Base-by-base conservation (phyloP, 2,888 invertebrate species). In the Chaitophorus viminalis region DNA sequence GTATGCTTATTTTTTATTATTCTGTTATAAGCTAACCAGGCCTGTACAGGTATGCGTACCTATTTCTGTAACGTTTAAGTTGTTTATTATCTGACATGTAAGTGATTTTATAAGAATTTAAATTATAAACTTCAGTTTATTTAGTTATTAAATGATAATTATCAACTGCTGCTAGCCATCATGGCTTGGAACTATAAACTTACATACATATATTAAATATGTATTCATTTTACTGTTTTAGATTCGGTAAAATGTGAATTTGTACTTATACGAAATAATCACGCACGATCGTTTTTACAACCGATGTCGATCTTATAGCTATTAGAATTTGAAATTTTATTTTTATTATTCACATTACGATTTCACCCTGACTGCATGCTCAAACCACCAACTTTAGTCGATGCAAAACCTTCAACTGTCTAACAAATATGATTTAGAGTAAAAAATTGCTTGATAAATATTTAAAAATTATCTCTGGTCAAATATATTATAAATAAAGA, bases 331-430 rank as follows among this genome's bases (percentile, higher is more conserved):
- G 25, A 52, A 72, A 82, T 82, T 82, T 82, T 52, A 33, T 82
- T 52, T 60, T 52, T 52, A 72, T 52, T 82, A 82, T 81, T 25
- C 29, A 14, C 9, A 39, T 81, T 29, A 68, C 11, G 29, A 81
- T 81, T 81, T 82, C 52, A 72, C 82, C 52, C 82, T 72, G 82
- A 72, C 70, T 82, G 3, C 9, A 25, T 25, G 33, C n/a, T 60
- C 8, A 25, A 72, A 82, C 31, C 31, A 82, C 72, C 82, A 25
- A 52, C 52, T 82, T 72, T 39, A 52, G 33, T 52, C 46, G 70
- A 52, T 18, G 25, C 25, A 72, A 72, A 72, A 82, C 72, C 72
- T 70, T 82, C 82, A 72, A 52, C 70, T 82, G 82, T 82, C 72
- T 17, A 8, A 52, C 31, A 6, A 21, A 33, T 72, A 82, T 72